A percentile compares a stretch with the other conserved stretches of the same genome.
Evolutionary conservation across 2,113 vertebrate genomes (phyloP).

Genomic region (Ranitomeya imitator): DNA sequence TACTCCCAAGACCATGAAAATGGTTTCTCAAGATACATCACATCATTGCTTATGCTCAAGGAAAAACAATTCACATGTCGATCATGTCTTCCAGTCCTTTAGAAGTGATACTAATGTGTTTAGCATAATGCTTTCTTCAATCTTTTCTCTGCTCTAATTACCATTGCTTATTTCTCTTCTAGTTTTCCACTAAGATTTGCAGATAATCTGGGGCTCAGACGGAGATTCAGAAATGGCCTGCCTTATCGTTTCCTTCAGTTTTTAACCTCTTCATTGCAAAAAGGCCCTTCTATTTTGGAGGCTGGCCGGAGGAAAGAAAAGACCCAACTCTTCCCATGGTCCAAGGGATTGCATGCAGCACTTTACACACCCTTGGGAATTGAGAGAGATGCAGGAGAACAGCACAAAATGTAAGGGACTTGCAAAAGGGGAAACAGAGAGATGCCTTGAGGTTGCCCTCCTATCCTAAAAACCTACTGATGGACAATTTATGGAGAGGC

Average conservation of each 20-base stretch:
- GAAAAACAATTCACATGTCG: neutral
- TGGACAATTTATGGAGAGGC: slow-evolving; percentile 34
- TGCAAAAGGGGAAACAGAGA: slow-evolving; percentile 18
- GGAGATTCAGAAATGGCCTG: slow-evolving; percentile 60
- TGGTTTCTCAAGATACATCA: neutral
- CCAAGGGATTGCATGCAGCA: slow-evolving; percentile 64
- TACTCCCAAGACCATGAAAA: neutral
- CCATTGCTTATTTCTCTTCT: slow-evolving; percentile 7
- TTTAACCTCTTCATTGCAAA: slow-evolving; percentile 65
- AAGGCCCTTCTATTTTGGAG: slow-evolving; percentile 62
- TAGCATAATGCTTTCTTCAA: neutral
- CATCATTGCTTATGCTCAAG: neutral
- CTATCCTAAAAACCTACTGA: slow-evolving; percentile 18
- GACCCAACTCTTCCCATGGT: slow-evolving; percentile 61
- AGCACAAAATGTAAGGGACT: slow-evolving; percentile 43
- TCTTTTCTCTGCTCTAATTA: neutral
- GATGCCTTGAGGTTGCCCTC: slow-evolving; percentile 16
- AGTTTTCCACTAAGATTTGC: slow-evolving; percentile 41
- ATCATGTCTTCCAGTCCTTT: neutral
- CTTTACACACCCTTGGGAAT: slow-evolving; percentile 62
- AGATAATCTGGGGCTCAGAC: slow-evolving; percentile 20
- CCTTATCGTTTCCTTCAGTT: slow-evolving; percentile 61
- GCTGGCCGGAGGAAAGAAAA: slow-evolving; percentile 57
- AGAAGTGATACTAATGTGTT: neutral
- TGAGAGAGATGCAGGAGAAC: slow-evolving; percentile 44